Conservation (phyloP, 1,140 invertebrate genomes). For the Drosophila rhopaloa region DNA sequence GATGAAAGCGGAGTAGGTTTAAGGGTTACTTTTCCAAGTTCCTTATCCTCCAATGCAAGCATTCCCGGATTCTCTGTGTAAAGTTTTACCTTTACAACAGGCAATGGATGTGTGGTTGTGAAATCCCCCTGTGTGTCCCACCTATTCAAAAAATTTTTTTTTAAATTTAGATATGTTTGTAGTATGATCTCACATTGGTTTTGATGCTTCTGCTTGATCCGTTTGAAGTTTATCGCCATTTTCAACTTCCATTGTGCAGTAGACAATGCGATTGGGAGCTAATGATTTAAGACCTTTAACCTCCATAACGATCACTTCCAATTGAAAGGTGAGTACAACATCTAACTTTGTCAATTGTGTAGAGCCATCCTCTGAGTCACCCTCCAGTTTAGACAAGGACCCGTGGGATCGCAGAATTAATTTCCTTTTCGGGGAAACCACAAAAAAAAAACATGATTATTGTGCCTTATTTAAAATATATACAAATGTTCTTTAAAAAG, state of each 20-base stretch:
- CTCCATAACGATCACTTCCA: slow-evolving; percentile 99
- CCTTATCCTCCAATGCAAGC: slow-evolving; percentile 99
- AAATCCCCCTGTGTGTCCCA: slow-evolving; percentile 99
- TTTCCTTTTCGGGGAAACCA: slow-evolving; percentile 46
- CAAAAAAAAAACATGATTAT: background rate
- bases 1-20: slow-evolving; percentile 96
- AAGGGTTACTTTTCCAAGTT: slow-evolving; percentile 97
- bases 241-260: slow-evolving; percentile 99
- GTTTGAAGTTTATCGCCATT: slow-evolving; percentile 99
- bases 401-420: slow-evolving; percentile 92
- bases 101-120: slow-evolving; percentile 97
- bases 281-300: slow-evolving; percentile 99
- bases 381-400: slow-evolving; percentile 95
- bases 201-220: slow-evolving; percentile 99
- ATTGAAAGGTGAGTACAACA: slow-evolving; percentile 97
- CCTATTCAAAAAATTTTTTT: slow-evolving; percentile 85
- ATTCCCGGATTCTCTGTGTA: slow-evolving; percentile 99
- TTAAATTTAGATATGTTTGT: background rate
- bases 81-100: slow-evolving; percentile 98
- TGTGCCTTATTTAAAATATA: background rate
- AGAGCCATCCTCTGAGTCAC: slow-evolving; percentile 94
- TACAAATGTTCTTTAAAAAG: background rate
- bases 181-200: slow-evolving; percentile 92
- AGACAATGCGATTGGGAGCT: slow-evolving; percentile 98
- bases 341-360: slow-evolving; percentile 97